These are phyloP conservation scores for Poecilia latipinna DNA, from an alignment of 2,113 vertebrate genomes.

Conservation along the genomic window DNA sequence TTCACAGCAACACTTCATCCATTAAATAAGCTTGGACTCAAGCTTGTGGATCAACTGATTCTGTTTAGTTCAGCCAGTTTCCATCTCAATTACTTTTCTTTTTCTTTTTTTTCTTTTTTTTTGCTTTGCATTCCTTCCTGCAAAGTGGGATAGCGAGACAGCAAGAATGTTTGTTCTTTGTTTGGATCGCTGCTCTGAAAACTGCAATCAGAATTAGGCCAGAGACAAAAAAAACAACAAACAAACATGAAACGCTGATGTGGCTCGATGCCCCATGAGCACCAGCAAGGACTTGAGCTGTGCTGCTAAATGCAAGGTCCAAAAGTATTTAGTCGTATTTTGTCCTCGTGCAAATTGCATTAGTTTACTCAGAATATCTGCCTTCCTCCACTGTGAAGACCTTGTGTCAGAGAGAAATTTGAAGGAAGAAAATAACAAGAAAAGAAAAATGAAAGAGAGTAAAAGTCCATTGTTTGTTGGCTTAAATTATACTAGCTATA, in stretches of 20 bases:
- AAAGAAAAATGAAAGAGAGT: not conserved
- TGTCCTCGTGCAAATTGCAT: constrained; percentile 55
- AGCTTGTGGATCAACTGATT: constrained; percentile 36
- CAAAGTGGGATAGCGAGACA: constrained; percentile 53
- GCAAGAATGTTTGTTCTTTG: constrained; percentile 61
- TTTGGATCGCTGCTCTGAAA: constrained; percentile 58
- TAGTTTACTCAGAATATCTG: constrained; percentile 52
- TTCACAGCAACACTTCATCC: constrained; percentile 13
- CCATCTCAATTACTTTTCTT: constrained; percentile 54
- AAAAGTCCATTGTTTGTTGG: not conserved
- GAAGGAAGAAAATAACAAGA: not conserved
- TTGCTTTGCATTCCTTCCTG: constrained; percentile 31
- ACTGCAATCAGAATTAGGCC: constrained; percentile 69
- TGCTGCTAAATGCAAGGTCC: constrained; percentile 42
- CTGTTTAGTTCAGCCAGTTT: constrained; percentile 47
- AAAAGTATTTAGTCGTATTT: constrained; percentile 49
- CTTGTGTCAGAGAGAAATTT: constrained; percentile 5
- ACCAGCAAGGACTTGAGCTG: constrained; percentile 44
- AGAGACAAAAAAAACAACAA: constrained; percentile 55
- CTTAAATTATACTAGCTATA: not conserved
- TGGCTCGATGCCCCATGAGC: constrained; percentile 31
- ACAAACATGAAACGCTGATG: constrained; percentile 44
- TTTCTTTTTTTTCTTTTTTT: not conserved
- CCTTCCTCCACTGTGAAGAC: constrained; percentile 21
- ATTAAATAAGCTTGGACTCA: constrained; percentile 18